Conservation (phyloP, 2,113 vertebrate genomes). For the Alligator sinensis region DNA sequence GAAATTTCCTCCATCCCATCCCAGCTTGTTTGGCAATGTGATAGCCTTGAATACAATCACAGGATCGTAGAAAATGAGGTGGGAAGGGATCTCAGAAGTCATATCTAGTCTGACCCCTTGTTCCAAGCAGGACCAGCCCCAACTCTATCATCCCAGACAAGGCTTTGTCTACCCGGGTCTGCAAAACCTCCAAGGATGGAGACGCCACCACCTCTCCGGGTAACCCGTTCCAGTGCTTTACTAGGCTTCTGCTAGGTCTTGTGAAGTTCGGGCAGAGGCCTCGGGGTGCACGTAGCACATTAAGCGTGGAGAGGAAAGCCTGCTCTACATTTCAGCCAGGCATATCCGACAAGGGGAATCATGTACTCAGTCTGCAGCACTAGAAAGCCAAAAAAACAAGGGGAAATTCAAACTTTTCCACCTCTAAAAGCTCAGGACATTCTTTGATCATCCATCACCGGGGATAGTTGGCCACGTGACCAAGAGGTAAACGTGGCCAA, state of each 20-base stretch:
- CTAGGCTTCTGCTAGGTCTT: not conserved
- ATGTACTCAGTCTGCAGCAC: not conserved
- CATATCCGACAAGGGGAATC: not conserved
- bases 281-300: not conserved
- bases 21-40: not conserved
- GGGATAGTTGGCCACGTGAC: rapidly evolving
- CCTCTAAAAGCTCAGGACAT: not conserved
- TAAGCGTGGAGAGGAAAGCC: not conserved
- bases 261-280: not conserved
- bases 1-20: not conserved
- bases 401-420: not conserved
- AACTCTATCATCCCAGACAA: too few species aligned
- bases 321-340: not conserved
- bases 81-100: too few species aligned
- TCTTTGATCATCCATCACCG: not conserved
- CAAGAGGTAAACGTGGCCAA: not conserved
- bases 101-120: too few species aligned
- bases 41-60: not conserved
- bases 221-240: too few species aligned
- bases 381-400: not conserved
- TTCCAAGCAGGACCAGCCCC: too few species aligned
- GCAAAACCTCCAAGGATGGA: too few species aligned
- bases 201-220: too few species aligned
- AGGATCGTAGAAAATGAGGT: too few species aligned
- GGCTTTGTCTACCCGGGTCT: too few species aligned